Base-by-base conservation (phyloP, 2,888 invertebrate species). In the Drepana falcataria region DNA sequence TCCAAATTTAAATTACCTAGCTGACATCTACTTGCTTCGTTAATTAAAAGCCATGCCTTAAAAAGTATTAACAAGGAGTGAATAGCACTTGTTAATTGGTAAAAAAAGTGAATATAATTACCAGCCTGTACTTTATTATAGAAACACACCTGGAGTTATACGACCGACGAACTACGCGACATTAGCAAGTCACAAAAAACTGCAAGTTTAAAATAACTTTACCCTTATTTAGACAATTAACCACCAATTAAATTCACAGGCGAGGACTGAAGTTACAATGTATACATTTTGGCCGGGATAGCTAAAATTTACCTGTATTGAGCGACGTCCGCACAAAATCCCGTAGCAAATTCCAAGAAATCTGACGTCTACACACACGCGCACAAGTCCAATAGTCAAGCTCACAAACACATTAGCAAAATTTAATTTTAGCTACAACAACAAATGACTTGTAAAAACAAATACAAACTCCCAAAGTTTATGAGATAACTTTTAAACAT, bases 371-470 rank as follows among this genome's bases (percentile, higher is more conserved):
- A 85, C 77, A 71, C 78, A 80, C 77, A 75, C 73, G 60, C 48
- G 53, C 55, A 55, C 52, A 52, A 69, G 68, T 56, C 47, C 53
- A 56, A 58, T 56, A 66, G 59, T 59, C 62, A 66, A 21, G 21
- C 21, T 68, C 73, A 77, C 82, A 55, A 68, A 76, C 77, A 75
- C 75, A 71, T 48, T 59, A 59, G 61, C 54, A 64, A 33, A 65
- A 71, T 64, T 75, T 85, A 85, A 84, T 81, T 83, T 81, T 85
- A 85, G 81, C 77, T 76, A 76, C 77, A 78, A 81, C 81, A 77
- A 80, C 73, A 73, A 76, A 69, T 74, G 71, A 74, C 73, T 72
- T 76, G 44, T 44, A 9, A 41, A 41, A 41, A 9, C 44, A 44
- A 44, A 44, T 9, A 5, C 9, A 37, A 4, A 0, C 44, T 44